Base-by-base conservation (phyloP, 2,113 vertebrate genomes). In the Notothenia rossii region DNA sequence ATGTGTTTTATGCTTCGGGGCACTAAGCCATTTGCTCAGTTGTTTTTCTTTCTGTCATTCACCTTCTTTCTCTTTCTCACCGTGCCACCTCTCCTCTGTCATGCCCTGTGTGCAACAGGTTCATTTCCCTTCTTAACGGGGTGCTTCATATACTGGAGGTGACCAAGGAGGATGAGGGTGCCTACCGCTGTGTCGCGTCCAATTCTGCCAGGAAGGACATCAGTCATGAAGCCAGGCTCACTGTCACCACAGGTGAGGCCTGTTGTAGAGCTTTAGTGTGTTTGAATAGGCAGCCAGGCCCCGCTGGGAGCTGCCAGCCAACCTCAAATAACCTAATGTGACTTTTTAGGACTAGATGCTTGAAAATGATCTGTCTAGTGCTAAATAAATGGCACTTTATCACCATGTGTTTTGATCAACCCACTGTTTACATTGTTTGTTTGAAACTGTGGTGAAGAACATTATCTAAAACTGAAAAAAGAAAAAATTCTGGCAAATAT, bases 91-190 rank as follows among this genome's bases (percentile, higher is more conserved):
- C 20, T 20, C 43, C 22, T 68, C 49, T 43, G 7, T 73, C 75
- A 55, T 33, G 5, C 67, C 25, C 45, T 46, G n/a, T 48, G 25
- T 53, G 63, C 74, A 69, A 63, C 93, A 99, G 97, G 94, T 97
- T 97, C 86, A 95, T 97, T 93, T 93, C 93, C 50, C 97, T 99
- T 80, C 98, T 98, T 77, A 98, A 97, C 0, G 98, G 98, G 45
- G 96, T 98, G 83, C 97, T 99, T 66, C 98, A 99, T 94, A 97
- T 99, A n/a, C 93, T 97, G 60, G 95, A 96, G 4, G 96, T 98
- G 71, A 95, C 87, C 87, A 91, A 94, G 75, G 92, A 93, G 0
- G 97, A 99, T 49, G 88, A 94, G 0, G 98, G 98, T 1, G 51
- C 84, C 70, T 99, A 99, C 91, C 96, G 95, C 84, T 99, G 98